These are phyloP conservation scores for Xylocopa sonorina DNA, from an alignment of 1,140 invertebrate genomes.

Conservation along the genomic window DNA sequence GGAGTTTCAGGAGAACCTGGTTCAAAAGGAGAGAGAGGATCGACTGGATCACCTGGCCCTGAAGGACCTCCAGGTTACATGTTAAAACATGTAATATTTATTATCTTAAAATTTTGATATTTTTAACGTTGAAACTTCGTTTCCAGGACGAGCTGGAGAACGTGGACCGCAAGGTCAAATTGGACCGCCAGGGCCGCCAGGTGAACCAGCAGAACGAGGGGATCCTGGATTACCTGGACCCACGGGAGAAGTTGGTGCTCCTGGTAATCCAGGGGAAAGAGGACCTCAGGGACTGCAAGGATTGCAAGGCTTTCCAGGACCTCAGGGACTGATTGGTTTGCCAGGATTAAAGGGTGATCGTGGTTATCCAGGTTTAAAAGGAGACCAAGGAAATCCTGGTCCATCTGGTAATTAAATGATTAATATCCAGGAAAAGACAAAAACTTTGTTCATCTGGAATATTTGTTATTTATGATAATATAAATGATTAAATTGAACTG, in stretches of 20 bases:
- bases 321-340: conserved; percentile 85
- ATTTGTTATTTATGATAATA: no score
- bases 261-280: conserved; percentile 87
- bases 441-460: no score
- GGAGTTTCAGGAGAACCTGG: conserved; percentile 86
- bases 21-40: conserved; percentile 88
- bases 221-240: conserved; percentile 88
- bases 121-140: conserved; percentile 23
- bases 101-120: not conserved
- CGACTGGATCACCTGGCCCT: conserved; percentile 83
- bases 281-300: conserved; percentile 84
- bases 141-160: conserved; percentile 85
- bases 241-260: conserved; percentile 88
- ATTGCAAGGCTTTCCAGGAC: conserved; percentile 85
- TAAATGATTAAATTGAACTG: not conserved
- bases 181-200: conserved; percentile 88
- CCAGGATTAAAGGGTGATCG: conserved; percentile 89
- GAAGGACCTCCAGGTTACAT: conserved; percentile 85
- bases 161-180: conserved; percentile 86
- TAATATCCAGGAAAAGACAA: no score
- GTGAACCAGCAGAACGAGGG: conserved; percentile 88
- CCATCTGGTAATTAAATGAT: conserved; percentile 79
- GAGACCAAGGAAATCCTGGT: conserved; percentile 88
- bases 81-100: not conserved
- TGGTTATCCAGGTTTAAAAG: conserved; percentile 87